Conservation (phyloP, 2,888 invertebrate species). For the Ditylenchus weischeri region DNA sequence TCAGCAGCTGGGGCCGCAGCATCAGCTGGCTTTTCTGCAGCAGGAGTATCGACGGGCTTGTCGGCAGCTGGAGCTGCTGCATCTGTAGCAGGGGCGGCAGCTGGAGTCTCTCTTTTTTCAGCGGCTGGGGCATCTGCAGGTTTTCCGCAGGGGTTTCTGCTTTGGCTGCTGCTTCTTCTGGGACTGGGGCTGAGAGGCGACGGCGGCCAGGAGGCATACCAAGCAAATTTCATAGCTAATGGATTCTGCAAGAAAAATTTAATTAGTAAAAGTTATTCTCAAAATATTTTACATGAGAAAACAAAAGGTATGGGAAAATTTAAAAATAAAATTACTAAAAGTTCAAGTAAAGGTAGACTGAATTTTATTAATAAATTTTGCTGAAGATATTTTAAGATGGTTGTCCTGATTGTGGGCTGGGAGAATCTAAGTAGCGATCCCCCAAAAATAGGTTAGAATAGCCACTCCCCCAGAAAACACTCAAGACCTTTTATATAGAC, state of each 20-base stretch:
- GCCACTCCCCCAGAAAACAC: too few species aligned
- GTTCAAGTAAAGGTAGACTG: too few species aligned
- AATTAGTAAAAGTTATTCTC: too few species aligned
- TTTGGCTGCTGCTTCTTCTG: slow-evolving; percentile 15
- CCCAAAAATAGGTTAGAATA: too few species aligned
- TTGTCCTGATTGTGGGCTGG: too few species aligned
- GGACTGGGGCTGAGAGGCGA: slow-evolving; percentile 15
- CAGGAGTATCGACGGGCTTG: slow-evolving; percentile 7
- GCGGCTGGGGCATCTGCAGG: slow-evolving; percentile 7
- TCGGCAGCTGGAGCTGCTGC: slow-evolving; percentile 15
- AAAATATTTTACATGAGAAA: too few species aligned
- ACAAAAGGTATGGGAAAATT: too few species aligned
- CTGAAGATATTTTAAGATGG: too few species aligned
- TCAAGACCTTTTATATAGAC: too few species aligned
- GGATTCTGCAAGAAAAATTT: background rate
- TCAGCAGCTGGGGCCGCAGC: background rate
- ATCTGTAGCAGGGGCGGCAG: slow-evolving; percentile 9
- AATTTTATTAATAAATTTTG: too few species aligned
- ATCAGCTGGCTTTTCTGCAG: slow-evolving; percentile 13
- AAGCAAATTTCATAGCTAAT: slow-evolving; percentile 15
- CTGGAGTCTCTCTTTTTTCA: background rate
- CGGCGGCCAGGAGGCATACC: slow-evolving; percentile 15
- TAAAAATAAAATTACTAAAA: too few species aligned
- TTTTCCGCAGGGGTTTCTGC: slow-evolving; percentile 3
- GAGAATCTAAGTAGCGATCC: too few species aligned